phyloP scores from a whole-genome alignment of 2,888 invertebrate genomes.

The Lepidocyrtoides sp. region DNA sequence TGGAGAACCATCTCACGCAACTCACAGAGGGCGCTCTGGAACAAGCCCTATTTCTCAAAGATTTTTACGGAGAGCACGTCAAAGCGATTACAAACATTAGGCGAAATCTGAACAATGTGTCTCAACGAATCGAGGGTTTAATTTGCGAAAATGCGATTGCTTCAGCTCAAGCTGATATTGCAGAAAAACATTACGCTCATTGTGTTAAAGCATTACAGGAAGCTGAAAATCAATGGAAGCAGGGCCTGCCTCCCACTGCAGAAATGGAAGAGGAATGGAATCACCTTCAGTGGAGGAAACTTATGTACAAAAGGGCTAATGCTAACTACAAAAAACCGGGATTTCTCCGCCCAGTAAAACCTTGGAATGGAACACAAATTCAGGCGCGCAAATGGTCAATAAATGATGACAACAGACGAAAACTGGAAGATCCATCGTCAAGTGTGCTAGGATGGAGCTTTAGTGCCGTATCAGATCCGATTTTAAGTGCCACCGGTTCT shows the following conservation, averaged over 20 bases:
- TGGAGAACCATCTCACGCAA: conserved; percentile 82
- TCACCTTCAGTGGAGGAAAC: conserved; percentile 80
- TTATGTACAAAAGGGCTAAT: conserved; percentile 79
- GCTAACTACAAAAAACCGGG: conserved; percentile 52
- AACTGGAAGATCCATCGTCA: conserved; percentile 65
- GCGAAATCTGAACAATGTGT: conserved; percentile 76
- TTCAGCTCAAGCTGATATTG: conserved; percentile 79
- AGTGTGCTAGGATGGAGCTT: conserved; percentile 75
- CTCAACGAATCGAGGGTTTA: conserved; percentile 82
- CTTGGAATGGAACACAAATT: conserved; percentile 79
- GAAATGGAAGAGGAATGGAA: conserved; percentile 82
- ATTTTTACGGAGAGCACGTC: conserved; percentile 81
- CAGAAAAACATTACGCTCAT: conserved; percentile 77
- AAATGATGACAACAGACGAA: conserved; percentile 41
- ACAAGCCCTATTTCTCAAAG: conserved; percentile 82
- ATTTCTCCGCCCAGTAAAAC: conserved; percentile 71
- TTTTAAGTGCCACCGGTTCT: background rate
- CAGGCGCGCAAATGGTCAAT: conserved; percentile 79
- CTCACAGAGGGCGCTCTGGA: conserved; percentile 80
- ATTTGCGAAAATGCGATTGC: conserved; percentile 84
- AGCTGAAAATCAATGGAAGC: conserved; percentile 74
- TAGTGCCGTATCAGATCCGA: conserved; percentile 54
- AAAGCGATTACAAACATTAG: conserved; percentile 76
- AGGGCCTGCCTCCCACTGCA: conserved; percentile 75
- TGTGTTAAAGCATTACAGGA: conserved; percentile 60